Base-by-base conservation (phyloP, 1,140 invertebrate species). In the Harpegnathos saltator region DNA sequence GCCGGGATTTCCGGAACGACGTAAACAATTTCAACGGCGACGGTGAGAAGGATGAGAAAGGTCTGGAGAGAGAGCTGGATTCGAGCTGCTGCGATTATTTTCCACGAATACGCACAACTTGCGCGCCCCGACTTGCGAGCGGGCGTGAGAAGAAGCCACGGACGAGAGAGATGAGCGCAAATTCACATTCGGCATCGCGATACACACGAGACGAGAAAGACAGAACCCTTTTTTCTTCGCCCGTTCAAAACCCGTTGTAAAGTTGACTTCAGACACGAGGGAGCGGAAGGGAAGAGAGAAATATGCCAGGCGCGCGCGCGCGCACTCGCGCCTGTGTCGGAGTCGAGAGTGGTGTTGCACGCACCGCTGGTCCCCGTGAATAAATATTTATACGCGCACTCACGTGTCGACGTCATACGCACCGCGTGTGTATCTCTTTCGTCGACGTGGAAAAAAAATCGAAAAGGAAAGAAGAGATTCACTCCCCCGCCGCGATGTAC, bases 371-470 rank as follows among this genome's bases (percentile, higher is more conserved):
- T 24, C 12, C 7, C 61, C 62, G 52, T 52, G 75, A 50, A 85
- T 86, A 86, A 86, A 86, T 85, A 86, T 86, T 86, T 86, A 86
- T 85, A 82, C 63, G 62, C 56, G 75, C 83, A 84, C 83, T 86
- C 82, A 52, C 71, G 59, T n/a, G 33, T 77, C 52, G 52, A 50
- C 83, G 63, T 84, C 26, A 63, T 63, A 63, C 56, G 82, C 82
- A 66, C 68, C 24, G 24, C 61, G 33, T 59, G 48, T 14, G 22
- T 29, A 33, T 68, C 26, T 61, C 38, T 83, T 69, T 71, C 61
- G 44, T 50, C 22, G 65, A 58, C 22, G 61, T 61, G 44, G 19
- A 44, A 44, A 44, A 11, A 44, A 44, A 44, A 44, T 1, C 1
- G 5, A 5, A 44, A 44, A 9, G 7, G 7, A 5, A 78, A 0